Percentiles rank a stretch among this genome's conserved stretches.
phyloP scores from a whole-genome alignment of 2,797 vertebrate genomes.

The Hoplostethus atlanticus region DNA sequence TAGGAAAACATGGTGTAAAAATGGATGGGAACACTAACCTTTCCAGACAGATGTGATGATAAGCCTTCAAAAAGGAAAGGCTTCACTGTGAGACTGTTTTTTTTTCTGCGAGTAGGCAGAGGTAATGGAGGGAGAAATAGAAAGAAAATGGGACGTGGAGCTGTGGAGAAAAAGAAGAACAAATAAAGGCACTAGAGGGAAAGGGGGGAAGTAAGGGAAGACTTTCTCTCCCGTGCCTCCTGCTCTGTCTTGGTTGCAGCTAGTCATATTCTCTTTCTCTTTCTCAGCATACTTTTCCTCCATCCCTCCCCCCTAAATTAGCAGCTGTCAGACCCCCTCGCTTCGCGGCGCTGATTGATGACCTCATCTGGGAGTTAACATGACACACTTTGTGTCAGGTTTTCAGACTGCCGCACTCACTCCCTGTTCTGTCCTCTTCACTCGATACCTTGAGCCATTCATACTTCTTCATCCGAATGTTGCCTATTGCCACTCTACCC shows the following conservation, averaged over 20 bases:
- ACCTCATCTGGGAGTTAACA: slow-evolving; percentile 82
- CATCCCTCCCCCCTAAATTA: slow-evolving; percentile 57
- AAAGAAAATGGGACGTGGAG: slow-evolving; percentile 35
- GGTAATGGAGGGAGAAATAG: slow-evolving; percentile 15
- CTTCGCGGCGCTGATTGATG: slow-evolving; percentile 79
- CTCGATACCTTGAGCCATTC: slow-evolving; percentile 33
- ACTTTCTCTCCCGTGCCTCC: slow-evolving; percentile 25
- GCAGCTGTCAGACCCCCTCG: slow-evolving; percentile 71
- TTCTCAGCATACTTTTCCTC: slow-evolving; percentile 38
- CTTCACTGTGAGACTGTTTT: slow-evolving; percentile 21
- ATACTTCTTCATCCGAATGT: slow-evolving; percentile 30
- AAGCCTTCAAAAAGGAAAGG: slow-evolving; percentile 65
- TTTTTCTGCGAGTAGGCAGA: slow-evolving; percentile 21
- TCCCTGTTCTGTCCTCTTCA: slow-evolving; percentile 35
- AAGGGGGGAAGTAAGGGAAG: slow-evolving; percentile 27
- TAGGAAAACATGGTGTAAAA: slow-evolving; percentile 79
- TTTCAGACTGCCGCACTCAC: slow-evolving; percentile 41
- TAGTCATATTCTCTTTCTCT: slow-evolving; percentile 46
- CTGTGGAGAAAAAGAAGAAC: slow-evolving; percentile 3
- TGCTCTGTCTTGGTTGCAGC: slow-evolving; percentile 14
- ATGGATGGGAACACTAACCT: slow-evolving; percentile 81
- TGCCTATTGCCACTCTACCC: slow-evolving; percentile 48
- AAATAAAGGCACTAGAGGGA: background rate
- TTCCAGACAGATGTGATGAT: slow-evolving; percentile 81
- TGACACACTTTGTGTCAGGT: slow-evolving; percentile 74